Evolutionary conservation across 2,113 vertebrate species (phyloP), one percentile per base, ranked within the genome.

Genomic region (Leiothrix lutea): DNA sequence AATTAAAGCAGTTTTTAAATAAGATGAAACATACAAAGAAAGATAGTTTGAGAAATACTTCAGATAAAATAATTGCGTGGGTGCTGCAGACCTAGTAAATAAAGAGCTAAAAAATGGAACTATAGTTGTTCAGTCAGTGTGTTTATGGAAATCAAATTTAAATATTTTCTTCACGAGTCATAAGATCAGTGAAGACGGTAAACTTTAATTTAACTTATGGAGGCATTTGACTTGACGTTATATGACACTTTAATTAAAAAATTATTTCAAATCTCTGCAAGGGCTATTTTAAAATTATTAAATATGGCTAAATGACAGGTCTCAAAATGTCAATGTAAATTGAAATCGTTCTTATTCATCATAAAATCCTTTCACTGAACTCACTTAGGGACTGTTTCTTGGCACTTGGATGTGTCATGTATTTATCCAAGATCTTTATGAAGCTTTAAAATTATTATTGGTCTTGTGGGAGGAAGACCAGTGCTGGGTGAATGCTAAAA

Each of bases 321-420:
- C 86, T 91, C 70, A 79, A 92, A 88, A 93, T 91, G 78, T 75
- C 80, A 72, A 29, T 81, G 45, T 61, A 92, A 92, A 81, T 87
- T 91, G 86, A 86, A 92, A 95, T 72, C 0, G 0, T 61, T 83
- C 45, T 23, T 53, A 25, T 80, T 92, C 89, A 61, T 86, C 53
- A 67, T 36, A 61, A 87, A 79, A 81, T 84, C 18, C 21, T 91
- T 91, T 45, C 78, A 61, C 15, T 85, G 86, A 92, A 89, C 48
- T 94, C 83, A 69, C 45, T 61, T 28, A 79, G 80, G 74, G 53
- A 61, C 57, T 80, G 14, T 38, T 64, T 81, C 62, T 85, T 72
- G 73, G 78, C 29, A n/a, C 57, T 79, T 3, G 1, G 54, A 69
- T 69, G 36, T 8, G 33, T 75, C 36, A 35, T 29, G 24, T 74